Evolutionary conservation across 2,888 invertebrate species (phyloP), one percentile per base, ranked within the genome.

Genomic region (Liodrosophila aerea): DNA sequence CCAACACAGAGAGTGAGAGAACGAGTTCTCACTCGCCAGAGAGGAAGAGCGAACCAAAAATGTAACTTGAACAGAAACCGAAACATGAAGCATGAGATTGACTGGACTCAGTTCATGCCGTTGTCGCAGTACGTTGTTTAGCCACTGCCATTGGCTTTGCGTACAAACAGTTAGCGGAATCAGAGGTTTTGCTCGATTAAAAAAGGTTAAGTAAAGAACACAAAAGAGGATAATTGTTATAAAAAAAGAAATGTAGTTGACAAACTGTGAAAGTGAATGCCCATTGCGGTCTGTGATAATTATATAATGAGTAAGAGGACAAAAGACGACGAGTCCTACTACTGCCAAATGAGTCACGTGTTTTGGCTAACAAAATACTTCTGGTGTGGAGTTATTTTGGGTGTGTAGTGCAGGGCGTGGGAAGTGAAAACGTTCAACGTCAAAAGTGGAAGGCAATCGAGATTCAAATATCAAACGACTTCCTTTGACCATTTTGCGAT

Each of bases 341-440:
- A n/a, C n/a, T n/a, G n/a, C n/a, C 43, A 66, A 64, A 68, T 77
- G 77, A 81, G 72, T 76, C 76, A 77, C 76, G 77, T 77, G 77
- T 43, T 40, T 2, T 59, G n/a, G 15, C 50, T 44, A 50, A 44
- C 39, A 49, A 51, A 70, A 65, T 41, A 61, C 36, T 31, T 41
- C 13, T 30, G 39, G 16, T 49, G 13, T 18, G 11, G n/a, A 37
- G 18, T 39, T n/a, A n/a, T n/a, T n/a, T n/a, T n/a, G n/a, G n/a
- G 16, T 36, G 13, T 46, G 5, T 4, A 4, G 29, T 39, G 37
- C 7, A 16, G 27, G 8, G 15, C 13, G 27, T 50, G 40, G 64
- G 44, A 56, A 39, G 53, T 63, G 50, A 43, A 51, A 58, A 47
- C 52, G 39, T 36, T 18, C 50, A 58, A 47, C 52, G 39, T 36